Conservation (phyloP, 2,888 invertebrate species). For the Beris chalybata region DNA sequence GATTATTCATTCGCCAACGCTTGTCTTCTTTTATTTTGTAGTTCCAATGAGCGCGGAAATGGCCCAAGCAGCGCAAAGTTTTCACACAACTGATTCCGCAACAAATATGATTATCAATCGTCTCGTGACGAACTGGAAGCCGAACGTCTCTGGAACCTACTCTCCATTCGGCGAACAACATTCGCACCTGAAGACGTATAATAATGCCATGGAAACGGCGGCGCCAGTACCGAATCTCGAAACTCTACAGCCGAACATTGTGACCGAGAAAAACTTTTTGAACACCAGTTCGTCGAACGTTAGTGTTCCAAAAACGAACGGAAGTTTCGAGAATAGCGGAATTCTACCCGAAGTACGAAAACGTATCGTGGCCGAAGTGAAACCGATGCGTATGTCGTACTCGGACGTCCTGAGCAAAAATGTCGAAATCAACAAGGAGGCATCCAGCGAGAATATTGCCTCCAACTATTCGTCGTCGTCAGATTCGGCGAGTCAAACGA, state of each 20-base stretch:
- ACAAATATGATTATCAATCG: constrained; percentile 53
- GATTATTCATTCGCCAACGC: no score
- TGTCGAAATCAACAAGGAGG: constrained; percentile 56
- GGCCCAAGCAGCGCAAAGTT: constrained; percentile 14
- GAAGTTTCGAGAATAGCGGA: constrained; percentile 39
- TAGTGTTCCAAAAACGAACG: constrained; percentile 41
- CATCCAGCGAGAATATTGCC: constrained; percentile 50
- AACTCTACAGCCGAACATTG: not conserved
- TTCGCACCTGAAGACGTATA: constrained; percentile 16
- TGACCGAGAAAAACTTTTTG: constrained; percentile 14
- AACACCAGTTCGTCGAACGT: not conserved
- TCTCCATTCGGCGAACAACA: constrained; percentile 47
- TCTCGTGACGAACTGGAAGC: constrained; percentile 54
- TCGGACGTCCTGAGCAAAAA: constrained; percentile 80
- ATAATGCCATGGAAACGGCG: not conserved
- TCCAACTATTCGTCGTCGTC: constrained; percentile 16
- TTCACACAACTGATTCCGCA: constrained; percentile 38
- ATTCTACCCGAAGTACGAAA: constrained; percentile 49
- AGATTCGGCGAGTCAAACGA: constrained; percentile 41
- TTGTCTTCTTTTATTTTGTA: not conserved
- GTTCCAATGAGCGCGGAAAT: not conserved
- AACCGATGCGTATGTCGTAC: constrained; percentile 84
- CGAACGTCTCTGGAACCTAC: constrained; percentile 51
- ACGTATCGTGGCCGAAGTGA: constrained; percentile 81
- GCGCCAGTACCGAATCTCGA: not conserved